Base-by-base conservation (phyloP, 2,888 invertebrate genomes). In the Pammene aurita region DNA sequence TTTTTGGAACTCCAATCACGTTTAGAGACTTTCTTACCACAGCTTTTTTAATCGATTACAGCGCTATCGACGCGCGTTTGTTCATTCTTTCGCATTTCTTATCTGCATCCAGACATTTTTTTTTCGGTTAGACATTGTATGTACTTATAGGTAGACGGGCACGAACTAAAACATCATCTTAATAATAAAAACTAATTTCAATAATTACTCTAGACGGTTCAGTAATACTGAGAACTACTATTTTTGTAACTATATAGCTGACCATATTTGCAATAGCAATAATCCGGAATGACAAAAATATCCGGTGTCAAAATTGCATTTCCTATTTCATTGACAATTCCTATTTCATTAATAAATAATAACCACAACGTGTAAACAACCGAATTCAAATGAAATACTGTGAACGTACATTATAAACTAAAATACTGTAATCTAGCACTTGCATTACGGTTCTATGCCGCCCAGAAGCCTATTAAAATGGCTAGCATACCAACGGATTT, bases 261-360 rank as follows among this genome's bases (percentile, higher is more conserved):
- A 70, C 63, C 38, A 62, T 66, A 71, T 50, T 74, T 78, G 77
- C 80, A 83, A 83, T 82, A 83, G 81, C 80, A 84, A 82, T 74
- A 50, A 75, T 76, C 74, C 75, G 75, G 78, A 73, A 74, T 75
- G 71, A 74, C 72, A 75, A 14, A 48, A 35, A 38, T 13, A 38
- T 50, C 35, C 16, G 4, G 9, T 16, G 16, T 13, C 13, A 16
- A n/a, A 35, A 38, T 35, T 11, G 13, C 60, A 4, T 18, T 48
- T 34, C 26, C 34, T 46, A 61, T 61, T 38, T 13, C 0, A 16
- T 35, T 38, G 50, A 58, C 10, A 44, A 58, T 26, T 35, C 16
- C 13, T 6, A 18, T 34, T 35, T 48, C 11, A 50, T 10, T 48
- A 48, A 14, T n/a, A 48, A 52, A 50, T 4, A 34, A 52, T 26